These are phyloP conservation scores for Euphydryas editha DNA, from an alignment of 2,888 invertebrate genomes.

Conservation along the genomic window DNA sequence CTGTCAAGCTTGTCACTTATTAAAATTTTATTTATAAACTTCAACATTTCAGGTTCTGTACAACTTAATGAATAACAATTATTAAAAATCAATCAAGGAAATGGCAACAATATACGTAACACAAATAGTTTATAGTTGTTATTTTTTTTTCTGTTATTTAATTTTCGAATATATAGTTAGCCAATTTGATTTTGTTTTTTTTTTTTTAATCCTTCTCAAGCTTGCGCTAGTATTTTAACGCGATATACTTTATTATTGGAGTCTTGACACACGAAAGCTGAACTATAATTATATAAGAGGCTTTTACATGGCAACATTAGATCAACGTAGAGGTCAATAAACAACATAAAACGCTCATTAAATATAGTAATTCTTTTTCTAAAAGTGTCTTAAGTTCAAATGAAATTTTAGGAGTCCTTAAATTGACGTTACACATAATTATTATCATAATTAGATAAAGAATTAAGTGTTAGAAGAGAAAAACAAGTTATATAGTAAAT, in stretches of 20 bases:
- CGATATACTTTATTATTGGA: background rate
- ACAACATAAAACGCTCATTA: no score
- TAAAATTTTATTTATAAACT: slow-evolving; percentile 33
- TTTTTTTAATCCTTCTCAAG: slow-evolving; percentile 7
- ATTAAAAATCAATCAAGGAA: slow-evolving; percentile 39
- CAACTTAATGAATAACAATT: slow-evolving; percentile 54
- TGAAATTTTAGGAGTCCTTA: no score
- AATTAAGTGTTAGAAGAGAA: no score
- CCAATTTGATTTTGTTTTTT: slow-evolving; percentile 24
- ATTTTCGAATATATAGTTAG: slow-evolving; percentile 31
- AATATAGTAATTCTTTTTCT: no score
- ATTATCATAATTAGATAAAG: no score
- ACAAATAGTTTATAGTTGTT: slow-evolving; percentile 17
- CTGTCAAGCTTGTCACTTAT: slow-evolving; percentile 4
- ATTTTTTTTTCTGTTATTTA: slow-evolving; percentile 38
- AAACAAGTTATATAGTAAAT: no score
- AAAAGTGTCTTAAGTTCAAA: no score
- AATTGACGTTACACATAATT: no score
- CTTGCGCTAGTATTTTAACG: background rate
- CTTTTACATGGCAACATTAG: no score
- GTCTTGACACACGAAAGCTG: background rate
- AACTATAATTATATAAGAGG: background rate
- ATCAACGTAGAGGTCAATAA: no score
- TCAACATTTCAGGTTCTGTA: slow-evolving; percentile 56
- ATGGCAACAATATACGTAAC: slow-evolving; percentile 34